A percentile compares a stretch with the other conserved stretches of the same genome.
Conservation (phyloP, 1,140 invertebrate genomes). For the Achatina immaculata region DNA sequence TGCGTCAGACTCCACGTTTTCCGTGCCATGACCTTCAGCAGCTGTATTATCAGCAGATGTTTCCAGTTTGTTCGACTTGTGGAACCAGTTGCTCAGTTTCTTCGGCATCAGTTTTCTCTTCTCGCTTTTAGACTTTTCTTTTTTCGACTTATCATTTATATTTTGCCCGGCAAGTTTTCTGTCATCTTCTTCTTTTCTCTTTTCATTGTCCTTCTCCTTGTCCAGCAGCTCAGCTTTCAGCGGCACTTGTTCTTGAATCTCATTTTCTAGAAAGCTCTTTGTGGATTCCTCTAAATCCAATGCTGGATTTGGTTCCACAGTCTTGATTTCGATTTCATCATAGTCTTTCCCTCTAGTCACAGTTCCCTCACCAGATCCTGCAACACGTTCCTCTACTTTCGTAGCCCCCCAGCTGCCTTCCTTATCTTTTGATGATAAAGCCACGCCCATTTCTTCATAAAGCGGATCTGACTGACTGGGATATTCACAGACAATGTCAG, state of each 20-base stretch:
- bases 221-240: neutral
- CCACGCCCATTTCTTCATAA: too few relatives aligned
- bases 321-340: too few relatives aligned
- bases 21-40: neutral
- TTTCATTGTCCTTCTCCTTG: neutral
- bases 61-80: neutral
- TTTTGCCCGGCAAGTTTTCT: neutral
- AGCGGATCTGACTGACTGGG: too few relatives aligned
- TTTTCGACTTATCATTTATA: constrained; percentile 3
- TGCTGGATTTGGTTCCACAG: neutral
- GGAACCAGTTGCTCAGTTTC: constrained; percentile 29
- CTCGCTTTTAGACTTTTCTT: constrained; percentile 1
- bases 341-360: too few relatives aligned
- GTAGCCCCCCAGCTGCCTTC: too few relatives aligned
- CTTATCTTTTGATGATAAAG: too few relatives aligned
- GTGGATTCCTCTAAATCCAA: neutral
- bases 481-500: too few relatives aligned
- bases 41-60: neutral
- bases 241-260: neutral
- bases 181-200: neutral
- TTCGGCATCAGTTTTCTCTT: neutral
- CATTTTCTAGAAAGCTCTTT: neutral
- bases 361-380: too few relatives aligned
- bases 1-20: neutral
- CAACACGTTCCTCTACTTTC: too few relatives aligned